These are phyloP conservation scores for Tenebrosternarchus preto DNA, from an alignment of 2,113 vertebrate species.

Conservation along the genomic window DNA sequence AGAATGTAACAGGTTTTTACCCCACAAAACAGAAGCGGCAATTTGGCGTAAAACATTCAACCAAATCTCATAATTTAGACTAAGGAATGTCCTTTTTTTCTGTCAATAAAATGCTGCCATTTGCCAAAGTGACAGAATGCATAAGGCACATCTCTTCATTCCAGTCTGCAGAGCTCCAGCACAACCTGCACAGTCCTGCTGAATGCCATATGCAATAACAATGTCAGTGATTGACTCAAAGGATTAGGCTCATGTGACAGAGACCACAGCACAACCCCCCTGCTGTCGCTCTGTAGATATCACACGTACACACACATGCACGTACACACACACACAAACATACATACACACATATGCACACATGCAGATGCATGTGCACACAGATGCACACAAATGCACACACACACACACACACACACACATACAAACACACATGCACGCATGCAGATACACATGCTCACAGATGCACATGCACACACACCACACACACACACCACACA, in stretches of 20 bases:
- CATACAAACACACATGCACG: not conserved
- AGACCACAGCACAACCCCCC: slow-evolving; percentile 6
- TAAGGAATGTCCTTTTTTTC: too few relatives aligned
- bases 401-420: not conserved
- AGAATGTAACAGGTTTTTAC: too few relatives aligned
- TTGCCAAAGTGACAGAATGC: not conserved
- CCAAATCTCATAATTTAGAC: too few relatives aligned
- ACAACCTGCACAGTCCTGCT: not conserved
- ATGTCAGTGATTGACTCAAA: slow-evolving; percentile 7
- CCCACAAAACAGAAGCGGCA: too few relatives aligned
- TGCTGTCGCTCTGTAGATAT: slow-evolving; percentile 13
- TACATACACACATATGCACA: not conserved
- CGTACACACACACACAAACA: not conserved
- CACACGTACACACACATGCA: slow-evolving; percentile 5
- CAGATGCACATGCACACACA: too few relatives aligned
- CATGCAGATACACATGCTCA: too few relatives aligned
- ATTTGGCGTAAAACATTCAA: not conserved
- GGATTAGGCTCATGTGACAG: slow-evolving; percentile 13
- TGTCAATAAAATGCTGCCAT: too few relatives aligned
- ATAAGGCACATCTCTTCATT: not conserved
- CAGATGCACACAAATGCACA: not conserved
- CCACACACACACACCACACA: too few relatives aligned
- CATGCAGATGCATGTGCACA: not conserved
- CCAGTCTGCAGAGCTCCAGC: not conserved
- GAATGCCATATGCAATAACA: not conserved